Evolutionary conservation across 2,797 vertebrate species (phyloP), one percentile per base, ranked within the genome.

Genomic region (Falco novaeseelandiae): DNA sequence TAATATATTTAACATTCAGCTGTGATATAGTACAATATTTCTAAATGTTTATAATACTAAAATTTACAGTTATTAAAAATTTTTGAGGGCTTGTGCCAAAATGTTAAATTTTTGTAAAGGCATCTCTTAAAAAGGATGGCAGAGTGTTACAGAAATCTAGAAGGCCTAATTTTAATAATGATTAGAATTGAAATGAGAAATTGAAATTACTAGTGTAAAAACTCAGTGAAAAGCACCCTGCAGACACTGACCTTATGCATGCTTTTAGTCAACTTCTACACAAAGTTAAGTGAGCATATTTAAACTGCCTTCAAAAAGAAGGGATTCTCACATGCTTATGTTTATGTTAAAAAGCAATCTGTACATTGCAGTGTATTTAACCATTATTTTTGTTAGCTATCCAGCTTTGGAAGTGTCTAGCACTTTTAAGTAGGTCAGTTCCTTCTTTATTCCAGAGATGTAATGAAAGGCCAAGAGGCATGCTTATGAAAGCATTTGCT

Each of bases 291-390:
- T 8, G 3, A 57, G 2, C 1, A 4, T 49, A 14, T 86, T 73
- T 70, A 71, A 91, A 67, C n/a, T 40, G 3, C 40, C 4, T 52
- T 66, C 8, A 5, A 32, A 82, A 51, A 71, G 10, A 72, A 34
- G 12, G 3, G 8, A 0, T 9, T 48, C 58, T 29, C 26, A 40
- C 0, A 0, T 36, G 9, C 4, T 82, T 66, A 40, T 20, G 5
- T 79, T 82, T 82, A 55, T 63, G 1, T 66, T 89, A 29, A 8
- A 51, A 79, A 88, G 6, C 3, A 81, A 46, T 38, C 23, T 54
- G 27, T 65, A 46, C 5, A 34, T 61, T 63, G 73, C 23, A 52
- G 14, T 17, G 10, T 63, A 48, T 81, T 83, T 73, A 80, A 36
- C 57, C 57, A 54, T 65, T 88, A 57, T 48, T 86, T 89, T 70